A percentile compares a stretch with the other conserved stretches of the same genome.
Evolutionary conservation across 2,888 invertebrate species (phyloP).

Genomic region (Volucella inflata): DNA sequence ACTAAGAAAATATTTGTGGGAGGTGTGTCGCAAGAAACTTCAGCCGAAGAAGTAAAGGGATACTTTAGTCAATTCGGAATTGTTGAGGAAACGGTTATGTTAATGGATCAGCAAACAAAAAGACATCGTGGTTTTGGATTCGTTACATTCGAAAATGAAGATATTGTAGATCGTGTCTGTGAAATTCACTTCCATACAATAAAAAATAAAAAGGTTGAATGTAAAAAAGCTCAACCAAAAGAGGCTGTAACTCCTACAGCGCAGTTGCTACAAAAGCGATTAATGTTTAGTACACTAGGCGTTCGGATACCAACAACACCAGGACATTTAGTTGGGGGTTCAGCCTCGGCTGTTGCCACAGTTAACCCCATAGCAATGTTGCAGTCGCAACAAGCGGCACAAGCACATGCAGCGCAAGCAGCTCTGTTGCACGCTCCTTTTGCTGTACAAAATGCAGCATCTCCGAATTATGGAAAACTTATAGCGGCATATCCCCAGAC

Average conservation of each 20-base stretch:
- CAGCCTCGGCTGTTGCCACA: conserved; percentile 83
- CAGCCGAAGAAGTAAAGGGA: conserved; percentile 94
- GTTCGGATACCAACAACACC: conserved; percentile 87
- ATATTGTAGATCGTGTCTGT: conserved; percentile 95
- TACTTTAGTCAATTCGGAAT: conserved; percentile 96
- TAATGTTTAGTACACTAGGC: conserved; percentile 88
- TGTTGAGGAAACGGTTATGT: conserved; percentile 96
- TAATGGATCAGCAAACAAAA: conserved; percentile 97
- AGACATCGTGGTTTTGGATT: conserved; percentile 96
- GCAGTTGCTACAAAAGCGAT: conserved; percentile 88
- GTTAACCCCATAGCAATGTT: conserved; percentile 86
- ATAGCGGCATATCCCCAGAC: conserved; percentile 87
- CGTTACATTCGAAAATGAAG: conserved; percentile 95
- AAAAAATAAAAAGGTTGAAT: conserved; percentile 95
- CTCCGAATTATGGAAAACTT: conserved; percentile 88
- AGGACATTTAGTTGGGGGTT: conserved; percentile 83
- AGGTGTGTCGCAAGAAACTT: conserved; percentile 95
- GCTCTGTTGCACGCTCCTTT: conserved; percentile 84
- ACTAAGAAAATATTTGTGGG: conserved; percentile 97
- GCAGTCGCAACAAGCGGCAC: conserved; percentile 84
- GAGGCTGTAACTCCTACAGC: conserved; percentile 91
- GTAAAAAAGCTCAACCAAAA: conserved; percentile 96
- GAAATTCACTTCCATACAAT: conserved; percentile 97
- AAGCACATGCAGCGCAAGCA: conserved; percentile 81
- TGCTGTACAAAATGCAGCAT: conserved; percentile 86